Evolutionary conservation across 2,888 invertebrate species (phyloP).

Genomic region (Parnassius glacialis): DNA sequence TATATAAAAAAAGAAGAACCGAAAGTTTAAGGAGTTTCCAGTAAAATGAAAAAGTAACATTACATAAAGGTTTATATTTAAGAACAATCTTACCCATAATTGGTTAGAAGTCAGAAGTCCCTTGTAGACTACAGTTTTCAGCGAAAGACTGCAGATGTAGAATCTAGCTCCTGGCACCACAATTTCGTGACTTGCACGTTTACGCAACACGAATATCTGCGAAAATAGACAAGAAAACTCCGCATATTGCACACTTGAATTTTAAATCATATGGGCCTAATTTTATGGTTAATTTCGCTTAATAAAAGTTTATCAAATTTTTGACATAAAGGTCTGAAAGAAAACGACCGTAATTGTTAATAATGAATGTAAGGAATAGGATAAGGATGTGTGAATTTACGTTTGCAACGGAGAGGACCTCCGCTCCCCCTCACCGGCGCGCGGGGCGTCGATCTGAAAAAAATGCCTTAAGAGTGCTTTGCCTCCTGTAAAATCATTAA

Average conservation of each 20-base stretch:
- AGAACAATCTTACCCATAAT: constrained; percentile 83
- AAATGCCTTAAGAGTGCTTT: constrained; percentile 63
- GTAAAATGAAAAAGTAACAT: neutral
- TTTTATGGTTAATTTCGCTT: constrained; percentile 3
- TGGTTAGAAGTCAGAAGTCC: constrained; percentile 98
- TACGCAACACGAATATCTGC: constrained; percentile 95
- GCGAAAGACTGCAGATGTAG: constrained; percentile 97
- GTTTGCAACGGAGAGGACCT: constrained; percentile 61
- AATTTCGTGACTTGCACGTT: constrained; percentile 94
- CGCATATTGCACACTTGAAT: constrained; percentile 25
- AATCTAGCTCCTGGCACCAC: constrained; percentile 92
- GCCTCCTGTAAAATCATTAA: constrained; percentile 40
- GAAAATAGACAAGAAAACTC: constrained; percentile 38
- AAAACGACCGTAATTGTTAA: constrained; percentile 6
- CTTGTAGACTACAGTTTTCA: constrained; percentile 96
- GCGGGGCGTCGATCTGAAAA: constrained; percentile 67
- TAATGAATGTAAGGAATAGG: constrained; percentile 20
- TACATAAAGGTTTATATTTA: neutral
- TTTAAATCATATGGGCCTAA: neutral
- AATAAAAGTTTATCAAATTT: constrained; percentile 2
- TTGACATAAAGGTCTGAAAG: neutral
- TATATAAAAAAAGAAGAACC: too few species aligned
- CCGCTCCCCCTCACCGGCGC: constrained; percentile 50
- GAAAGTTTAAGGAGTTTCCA: too few species aligned
- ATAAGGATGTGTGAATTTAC: constrained; percentile 56